These are phyloP conservation scores for Carterocephalus palaemon DNA, from an alignment of 2,888 invertebrate genomes.

Conservation along the genomic window DNA sequence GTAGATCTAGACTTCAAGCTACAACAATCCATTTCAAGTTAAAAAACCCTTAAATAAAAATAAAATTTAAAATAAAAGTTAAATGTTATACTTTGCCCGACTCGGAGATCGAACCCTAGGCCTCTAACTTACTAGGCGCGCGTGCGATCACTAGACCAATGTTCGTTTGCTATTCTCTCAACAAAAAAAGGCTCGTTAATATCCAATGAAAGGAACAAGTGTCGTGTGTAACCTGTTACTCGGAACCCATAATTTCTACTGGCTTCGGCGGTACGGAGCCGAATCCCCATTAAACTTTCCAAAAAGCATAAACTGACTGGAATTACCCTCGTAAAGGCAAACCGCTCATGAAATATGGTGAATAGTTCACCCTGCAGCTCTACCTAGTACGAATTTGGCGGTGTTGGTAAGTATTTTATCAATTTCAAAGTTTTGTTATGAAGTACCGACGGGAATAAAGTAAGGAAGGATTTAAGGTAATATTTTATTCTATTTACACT, in stretches of 20 bases:
- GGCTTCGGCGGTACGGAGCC: constrained; percentile 1
- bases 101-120: too few relatives aligned
- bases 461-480: too few relatives aligned
- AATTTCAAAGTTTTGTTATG: constrained; percentile 1
- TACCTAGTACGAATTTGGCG: neutral
- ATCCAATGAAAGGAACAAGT: neutral
- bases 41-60: too few relatives aligned
- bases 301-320: constrained; percentile 18
- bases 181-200: neutral
- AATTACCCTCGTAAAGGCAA: constrained; percentile 15
- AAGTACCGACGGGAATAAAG: too few relatives aligned
- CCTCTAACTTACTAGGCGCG: too few relatives aligned
- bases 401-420: too few relatives aligned
- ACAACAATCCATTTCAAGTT: too few relatives aligned
- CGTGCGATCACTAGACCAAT: too few relatives aligned
- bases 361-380: constrained; percentile 11
- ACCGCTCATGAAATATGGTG: constrained; percentile 11
- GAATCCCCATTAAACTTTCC: constrained; percentile 18
- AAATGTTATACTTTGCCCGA: too few relatives aligned
- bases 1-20: too few relatives aligned
- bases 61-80: too few relatives aligned
- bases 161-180: neutral
- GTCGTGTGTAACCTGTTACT: constrained; percentile 11
- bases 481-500: too few relatives aligned
- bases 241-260: neutral